A percentile compares a stretch with the other conserved stretches of the same genome.
Evolutionary conservation across 2,888 invertebrate genomes (phyloP).

Genomic region (Aethes cnicana): DNA sequence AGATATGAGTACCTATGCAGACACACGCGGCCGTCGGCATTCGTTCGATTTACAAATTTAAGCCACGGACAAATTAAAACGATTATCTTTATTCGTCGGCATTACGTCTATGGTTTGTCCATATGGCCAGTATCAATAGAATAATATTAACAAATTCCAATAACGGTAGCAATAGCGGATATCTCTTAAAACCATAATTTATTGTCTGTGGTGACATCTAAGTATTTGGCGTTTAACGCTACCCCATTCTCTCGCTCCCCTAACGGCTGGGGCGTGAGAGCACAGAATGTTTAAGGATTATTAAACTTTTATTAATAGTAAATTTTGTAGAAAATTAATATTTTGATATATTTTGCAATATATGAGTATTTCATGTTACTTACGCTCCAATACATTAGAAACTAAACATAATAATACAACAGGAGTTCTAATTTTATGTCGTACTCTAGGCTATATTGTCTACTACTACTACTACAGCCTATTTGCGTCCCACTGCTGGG

Average conservation of each 20-base stretch:
- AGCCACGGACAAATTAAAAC: constrained; percentile 21
- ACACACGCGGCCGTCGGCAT: neutral
- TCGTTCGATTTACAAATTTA: neutral
- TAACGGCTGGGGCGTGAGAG: constrained; percentile 67
- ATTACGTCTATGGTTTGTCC: constrained; percentile 46
- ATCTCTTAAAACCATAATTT: constrained; percentile 68
- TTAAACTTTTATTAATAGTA: constrained; percentile 52
- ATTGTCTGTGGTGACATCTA: constrained; percentile 60
- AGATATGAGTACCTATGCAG: neutral
- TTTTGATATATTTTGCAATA: too few relatives aligned
- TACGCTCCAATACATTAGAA: too few relatives aligned
- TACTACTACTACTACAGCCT: too few relatives aligned
- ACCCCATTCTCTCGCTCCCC: constrained; percentile 40
- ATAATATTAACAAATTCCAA: constrained; percentile 53
- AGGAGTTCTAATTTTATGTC: too few relatives aligned
- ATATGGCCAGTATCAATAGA: constrained; percentile 44
- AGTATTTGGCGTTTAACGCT: constrained; percentile 49
- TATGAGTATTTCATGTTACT: too few relatives aligned
- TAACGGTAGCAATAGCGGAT: constrained; percentile 43
- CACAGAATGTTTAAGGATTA: constrained; percentile 58
- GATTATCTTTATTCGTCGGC: constrained; percentile 25
- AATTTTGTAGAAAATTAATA: constrained; percentile 34
- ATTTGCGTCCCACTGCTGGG: too few relatives aligned
- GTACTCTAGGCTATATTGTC: too few relatives aligned
- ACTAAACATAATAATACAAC: too few relatives aligned